Base-by-base conservation (phyloP, 2,888 invertebrate genomes). In the Spodoptera exigua region DNA sequence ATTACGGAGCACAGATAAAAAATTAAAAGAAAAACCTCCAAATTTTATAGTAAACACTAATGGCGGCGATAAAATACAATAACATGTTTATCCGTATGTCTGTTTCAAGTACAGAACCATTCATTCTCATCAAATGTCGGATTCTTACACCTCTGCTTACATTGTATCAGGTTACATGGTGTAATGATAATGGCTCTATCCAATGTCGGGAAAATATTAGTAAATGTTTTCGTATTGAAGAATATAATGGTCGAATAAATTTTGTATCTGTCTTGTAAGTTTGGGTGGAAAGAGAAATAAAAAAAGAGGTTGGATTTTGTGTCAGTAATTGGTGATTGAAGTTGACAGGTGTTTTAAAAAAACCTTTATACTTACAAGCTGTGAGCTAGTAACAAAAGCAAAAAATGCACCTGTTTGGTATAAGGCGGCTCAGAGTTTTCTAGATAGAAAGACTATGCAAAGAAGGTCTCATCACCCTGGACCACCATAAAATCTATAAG, bases 111-210 rank as follows among this genome's bases (percentile, higher is more conserved):
- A 61, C 44, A 65, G 58, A 74, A 72, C 74, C 70, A 80, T 77
- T 73, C 64, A 46, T 77, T 77, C 71, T 49, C 67, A 77, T 75
- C 75, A 70, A 43, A 59, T 54, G 70, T 55, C 57, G 36, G 58
- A 62, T 61, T 55, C 63, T 60, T 66, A 52, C 46, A 67, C 61
- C 56, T 71, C 70, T 70, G 64, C 41, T 52, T 14, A 52, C 49
- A n/a, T 32, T 14, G 64, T 74, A 59, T 81, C 77, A 45, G 7
- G 76, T 81, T 81, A 77, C 81, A 61, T 51, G 56, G 65, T 70
- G 65, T 78, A 79, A 81, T 80, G 73, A 75, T 81, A 80, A 80
- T 81, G 76, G 55, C 81, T 82, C 54, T 65, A 82, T 82, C 64
- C 47, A 59, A 72, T 52, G 49, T 59, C 78, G 45, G 32, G 49